These are phyloP conservation scores for Styela plicata DNA, from an alignment of 23 tunicate genomes.

Conservation along the genomic window DNA sequence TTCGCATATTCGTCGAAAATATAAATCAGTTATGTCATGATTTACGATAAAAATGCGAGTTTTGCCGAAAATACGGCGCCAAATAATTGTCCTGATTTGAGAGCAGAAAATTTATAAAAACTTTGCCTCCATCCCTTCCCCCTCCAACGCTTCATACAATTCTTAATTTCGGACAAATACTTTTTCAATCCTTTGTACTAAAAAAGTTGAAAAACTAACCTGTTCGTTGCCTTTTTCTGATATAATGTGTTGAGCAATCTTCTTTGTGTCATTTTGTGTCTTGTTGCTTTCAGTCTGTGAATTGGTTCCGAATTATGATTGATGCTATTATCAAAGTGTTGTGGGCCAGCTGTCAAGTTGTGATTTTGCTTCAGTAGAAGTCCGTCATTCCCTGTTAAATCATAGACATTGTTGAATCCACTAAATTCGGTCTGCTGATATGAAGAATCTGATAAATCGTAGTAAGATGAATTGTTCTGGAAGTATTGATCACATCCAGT, in stretches of 20 bases:
- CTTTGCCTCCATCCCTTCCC: too few relatives aligned
- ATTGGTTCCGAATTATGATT: conserved; percentile 3
- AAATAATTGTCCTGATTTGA: too few relatives aligned
- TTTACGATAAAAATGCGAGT: too few relatives aligned
- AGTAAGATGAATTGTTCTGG: not conserved
- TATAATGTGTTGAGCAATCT: conserved; percentile 7
- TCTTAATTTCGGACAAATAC: too few relatives aligned
- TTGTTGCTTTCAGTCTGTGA: conserved; percentile 14
- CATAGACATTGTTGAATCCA: not conserved
- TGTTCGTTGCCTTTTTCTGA: not conserved
- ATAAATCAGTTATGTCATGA: too few relatives aligned
- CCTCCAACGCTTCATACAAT: too few relatives aligned
- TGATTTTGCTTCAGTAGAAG: not conserved
- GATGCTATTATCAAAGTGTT: not conserved
- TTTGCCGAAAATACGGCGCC: too few relatives aligned
- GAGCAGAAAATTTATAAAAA: too few relatives aligned
- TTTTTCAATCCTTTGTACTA: too few relatives aligned
- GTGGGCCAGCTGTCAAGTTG: too few relatives aligned
- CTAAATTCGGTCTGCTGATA: not conserved
- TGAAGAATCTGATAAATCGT: not conserved
- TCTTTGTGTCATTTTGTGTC: conserved; percentile 1
- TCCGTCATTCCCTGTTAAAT: not conserved
- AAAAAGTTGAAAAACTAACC: too few relatives aligned
- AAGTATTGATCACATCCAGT: not conserved
- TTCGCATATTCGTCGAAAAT: too few relatives aligned